Base-by-base conservation (phyloP, 2,113 vertebrate species). In the Orientallactaga bullata region DNA sequence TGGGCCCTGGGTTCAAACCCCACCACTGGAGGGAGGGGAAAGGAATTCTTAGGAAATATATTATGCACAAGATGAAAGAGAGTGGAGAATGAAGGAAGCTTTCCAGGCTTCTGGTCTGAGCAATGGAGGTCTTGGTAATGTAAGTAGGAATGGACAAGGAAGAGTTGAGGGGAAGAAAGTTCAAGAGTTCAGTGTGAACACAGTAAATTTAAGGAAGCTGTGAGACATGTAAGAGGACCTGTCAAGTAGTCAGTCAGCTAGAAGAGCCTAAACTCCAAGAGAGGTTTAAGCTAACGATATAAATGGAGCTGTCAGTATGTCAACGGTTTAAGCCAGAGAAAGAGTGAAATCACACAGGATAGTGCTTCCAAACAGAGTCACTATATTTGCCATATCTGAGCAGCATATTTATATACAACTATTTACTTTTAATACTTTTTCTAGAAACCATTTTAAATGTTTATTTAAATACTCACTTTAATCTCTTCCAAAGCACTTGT, bases 211-310 rank as follows among this genome's bases (percentile, higher is more conserved):
- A 86, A 90, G 55, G 18, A 73, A 23, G 51, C 39, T 69, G 24
- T 93, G 58, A 91, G 89, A 78, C n/a, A 90, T 84, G 80, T 85
- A 80, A 92, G 42, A 79, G 47, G 39, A 82, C 32, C 79, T 87
- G 77, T 94, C 94, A 93, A 63, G 77, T 9, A 92, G 61, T 82
- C 92, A 95, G 95, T 91, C 89, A 89, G 42, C 20, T 88, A 8
- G 71, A 80, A 93, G 86, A 95, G 30, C 55, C n/a, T 91, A 28
- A 87, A 94, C 72, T 95, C 77, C 90, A 88, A 81, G 65, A 95
- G 78, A 96, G 83, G 65, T 94, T 94, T 84, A 93, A 95, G 63
- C 32, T 74, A 83, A 94, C 96, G 83, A 88, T 79, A 90, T 83
- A 94, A 95, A 89, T 72, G 83, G 66, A 61, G 47, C 72, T 90